phyloP scores from a whole-genome alignment of 2,888 invertebrate species.

The Caenorhabditis sinica region DNA sequence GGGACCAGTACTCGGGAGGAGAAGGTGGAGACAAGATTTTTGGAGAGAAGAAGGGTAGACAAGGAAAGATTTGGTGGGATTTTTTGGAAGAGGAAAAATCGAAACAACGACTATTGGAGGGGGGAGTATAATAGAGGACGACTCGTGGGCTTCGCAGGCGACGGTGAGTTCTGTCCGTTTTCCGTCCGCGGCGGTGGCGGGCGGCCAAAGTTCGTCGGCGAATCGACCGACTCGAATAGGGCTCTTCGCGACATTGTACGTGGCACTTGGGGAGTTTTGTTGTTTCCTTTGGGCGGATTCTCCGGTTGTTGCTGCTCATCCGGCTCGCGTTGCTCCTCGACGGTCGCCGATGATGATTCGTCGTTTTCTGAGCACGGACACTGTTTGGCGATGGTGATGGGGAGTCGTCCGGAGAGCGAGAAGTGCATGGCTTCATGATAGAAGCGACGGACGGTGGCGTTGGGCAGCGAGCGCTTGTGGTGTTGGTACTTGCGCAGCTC shows the following conservation, averaged over 20 bases:
- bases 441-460: not conserved
- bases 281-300: not conserved
- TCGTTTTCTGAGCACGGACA: too few species aligned
- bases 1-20: conserved; percentile 5
- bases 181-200: not conserved
- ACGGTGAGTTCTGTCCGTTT: not conserved
- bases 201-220: conserved; percentile 21
- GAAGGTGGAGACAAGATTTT: not conserved
- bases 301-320: not conserved
- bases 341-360: too few species aligned
- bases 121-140: not conserved
- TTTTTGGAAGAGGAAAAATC: not conserved
- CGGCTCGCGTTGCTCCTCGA: not conserved
- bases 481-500: conserved; percentile 57
- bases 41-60: not conserved
- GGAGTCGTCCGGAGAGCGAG: too few species aligned
- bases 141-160: not conserved
- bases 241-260: not conserved
- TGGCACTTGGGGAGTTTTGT: not conserved
- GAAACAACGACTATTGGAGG: not conserved
- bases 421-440: too few species aligned
- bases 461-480: conserved; percentile 17
- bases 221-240: not conserved
- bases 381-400: too few species aligned
- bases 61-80: conserved; percentile 8